Percentiles rank a stretch among this genome's conserved stretches.
Conservation (phyloP, 2,113 vertebrate species). For the Gallinago jamesoni region DNA sequence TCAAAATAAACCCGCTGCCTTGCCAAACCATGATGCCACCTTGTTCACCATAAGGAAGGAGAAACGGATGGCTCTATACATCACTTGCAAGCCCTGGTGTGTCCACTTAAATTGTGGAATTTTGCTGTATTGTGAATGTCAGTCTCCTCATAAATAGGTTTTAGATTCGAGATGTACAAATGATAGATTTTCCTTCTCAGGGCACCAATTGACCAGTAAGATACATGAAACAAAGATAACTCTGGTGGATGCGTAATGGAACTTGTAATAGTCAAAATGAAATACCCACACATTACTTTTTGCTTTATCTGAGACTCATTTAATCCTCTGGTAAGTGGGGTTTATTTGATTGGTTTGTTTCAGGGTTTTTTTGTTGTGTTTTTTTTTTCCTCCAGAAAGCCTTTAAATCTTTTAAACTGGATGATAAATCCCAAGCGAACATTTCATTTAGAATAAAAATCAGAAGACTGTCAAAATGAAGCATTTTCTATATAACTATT, state of each 20-base stretch:
- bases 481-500: not conserved
- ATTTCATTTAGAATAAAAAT: not conserved
- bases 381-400: not conserved
- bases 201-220: not conserved
- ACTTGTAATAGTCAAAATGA: not conserved
- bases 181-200: not conserved
- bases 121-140: not conserved
- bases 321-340: not conserved
- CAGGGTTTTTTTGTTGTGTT: no score
- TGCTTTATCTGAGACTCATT: not conserved
- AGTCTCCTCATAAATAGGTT: not conserved
- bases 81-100: not conserved
- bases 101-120: not conserved
- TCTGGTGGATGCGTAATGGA: not conserved
- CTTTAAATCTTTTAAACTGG: not conserved
- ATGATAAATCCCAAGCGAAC: not conserved
- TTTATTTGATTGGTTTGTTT: not conserved
- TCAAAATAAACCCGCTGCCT: not conserved
- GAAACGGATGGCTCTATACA: not conserved
- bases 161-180: not conserved
- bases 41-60: not conserved
- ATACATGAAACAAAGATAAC: not conserved
- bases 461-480: not conserved
- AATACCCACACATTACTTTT: not conserved
- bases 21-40: not conserved